A percentile compares a stretch with the other conserved stretches of the same genome.
These are phyloP conservation scores for Drosophila sechellia DNA, from an alignment of 1,140 invertebrate genomes.

Conservation along the genomic window DNA sequence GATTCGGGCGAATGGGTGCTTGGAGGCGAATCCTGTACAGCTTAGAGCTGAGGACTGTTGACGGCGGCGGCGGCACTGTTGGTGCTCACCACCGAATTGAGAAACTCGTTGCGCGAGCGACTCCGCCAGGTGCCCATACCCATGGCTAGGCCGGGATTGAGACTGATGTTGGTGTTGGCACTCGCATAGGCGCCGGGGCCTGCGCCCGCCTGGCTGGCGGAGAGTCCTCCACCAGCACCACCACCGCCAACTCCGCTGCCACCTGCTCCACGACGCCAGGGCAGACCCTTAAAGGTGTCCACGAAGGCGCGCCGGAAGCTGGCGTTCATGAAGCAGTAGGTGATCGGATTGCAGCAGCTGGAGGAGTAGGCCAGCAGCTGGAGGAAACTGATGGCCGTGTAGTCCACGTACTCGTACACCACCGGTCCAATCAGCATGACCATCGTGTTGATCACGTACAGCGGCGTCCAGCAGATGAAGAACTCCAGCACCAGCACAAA, in stretches of 20 bases:
- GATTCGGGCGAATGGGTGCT: no score
- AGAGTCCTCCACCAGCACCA: slow-evolving; percentile 6
- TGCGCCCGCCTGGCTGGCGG: slow-evolving; percentile 58
- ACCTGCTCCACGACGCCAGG: slow-evolving; percentile 40
- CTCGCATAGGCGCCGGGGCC: slow-evolving; percentile 5
- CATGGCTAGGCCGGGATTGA: slow-evolving; percentile 29
- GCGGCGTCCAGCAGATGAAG: slow-evolving; percentile 96
- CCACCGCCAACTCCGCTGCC: neutral
- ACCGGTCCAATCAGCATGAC: slow-evolving; percentile 89
- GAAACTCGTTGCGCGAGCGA: slow-evolving; percentile 55
- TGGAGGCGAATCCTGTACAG: neutral
- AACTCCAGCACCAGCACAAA: slow-evolving; percentile 96
- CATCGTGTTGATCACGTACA: slow-evolving; percentile 93
- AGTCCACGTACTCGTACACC: slow-evolving; percentile 89
- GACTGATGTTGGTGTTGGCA: slow-evolving; percentile 18
- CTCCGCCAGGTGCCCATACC: slow-evolving; percentile 60
- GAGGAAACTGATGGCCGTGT: slow-evolving; percentile 90
- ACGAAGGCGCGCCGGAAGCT: slow-evolving; percentile 91
- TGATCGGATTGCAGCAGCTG: slow-evolving; percentile 96
- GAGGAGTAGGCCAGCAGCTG: slow-evolving; percentile 94
- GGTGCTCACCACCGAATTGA: slow-evolving; percentile 62
- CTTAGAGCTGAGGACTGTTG: slow-evolving; percentile 60
- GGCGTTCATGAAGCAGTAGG: slow-evolving; percentile 97
- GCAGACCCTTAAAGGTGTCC: slow-evolving; percentile 78
- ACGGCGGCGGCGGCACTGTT: slow-evolving; percentile 32